Conservation (phyloP, 2,797 vertebrate species). For the Huso huso region DNA sequence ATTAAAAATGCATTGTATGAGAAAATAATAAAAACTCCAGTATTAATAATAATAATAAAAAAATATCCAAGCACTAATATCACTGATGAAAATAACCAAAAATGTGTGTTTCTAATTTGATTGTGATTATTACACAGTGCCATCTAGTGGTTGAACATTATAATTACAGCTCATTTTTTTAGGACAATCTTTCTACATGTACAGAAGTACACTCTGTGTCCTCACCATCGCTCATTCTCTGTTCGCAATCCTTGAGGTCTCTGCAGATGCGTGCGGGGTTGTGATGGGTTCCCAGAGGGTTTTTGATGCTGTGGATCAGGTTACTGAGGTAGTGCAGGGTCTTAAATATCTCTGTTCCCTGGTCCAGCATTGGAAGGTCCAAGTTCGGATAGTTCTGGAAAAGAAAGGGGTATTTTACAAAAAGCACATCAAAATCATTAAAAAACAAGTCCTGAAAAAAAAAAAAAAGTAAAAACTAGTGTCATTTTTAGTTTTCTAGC, state of each 20-base stretch:
- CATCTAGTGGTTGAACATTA: background rate
- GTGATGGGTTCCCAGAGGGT: conserved; percentile 81
- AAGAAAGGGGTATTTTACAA: conserved; percentile 7
- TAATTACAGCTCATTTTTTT: background rate
- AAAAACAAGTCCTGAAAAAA: background rate
- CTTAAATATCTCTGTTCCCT: conserved; percentile 88
- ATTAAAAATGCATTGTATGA: background rate
- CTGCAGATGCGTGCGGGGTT: conserved; percentile 90
- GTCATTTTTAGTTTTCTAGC: too few species aligned
- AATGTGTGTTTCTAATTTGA: too few species aligned
- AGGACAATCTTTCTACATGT: background rate
- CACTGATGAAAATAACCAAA: too few species aligned
- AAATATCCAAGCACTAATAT: too few species aligned
- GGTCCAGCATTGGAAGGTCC: conserved; percentile 78
- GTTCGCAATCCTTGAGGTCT: conserved; percentile 93
- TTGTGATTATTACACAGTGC: background rate
- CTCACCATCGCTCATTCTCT: conserved; percentile 81
- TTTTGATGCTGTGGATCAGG: conserved; percentile 92
- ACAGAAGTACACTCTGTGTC: background rate
- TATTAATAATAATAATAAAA: background rate
- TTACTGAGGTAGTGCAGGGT: conserved; percentile 95
- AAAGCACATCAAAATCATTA: background rate
- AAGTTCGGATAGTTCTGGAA: conserved; percentile 60
- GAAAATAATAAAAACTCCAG: conserved; percentile 10
- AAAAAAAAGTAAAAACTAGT: background rate